These are phyloP conservation scores for Meriones psammophilus DNA, from an alignment of 2,797 vertebrate genomes.

Conservation along the genomic window DNA sequence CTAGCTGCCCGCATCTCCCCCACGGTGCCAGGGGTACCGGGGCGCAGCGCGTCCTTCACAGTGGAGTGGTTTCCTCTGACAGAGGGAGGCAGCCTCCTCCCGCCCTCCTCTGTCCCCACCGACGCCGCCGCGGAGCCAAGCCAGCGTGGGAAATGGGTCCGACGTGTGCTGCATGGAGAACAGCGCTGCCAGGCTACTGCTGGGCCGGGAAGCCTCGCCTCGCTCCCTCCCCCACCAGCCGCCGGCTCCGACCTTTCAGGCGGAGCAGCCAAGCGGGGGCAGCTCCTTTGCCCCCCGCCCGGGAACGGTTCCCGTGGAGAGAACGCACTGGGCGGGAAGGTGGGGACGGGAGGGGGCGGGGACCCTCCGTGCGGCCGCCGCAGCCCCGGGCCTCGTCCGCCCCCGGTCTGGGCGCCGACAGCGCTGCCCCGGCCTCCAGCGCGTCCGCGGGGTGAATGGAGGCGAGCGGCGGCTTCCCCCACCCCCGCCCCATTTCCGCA, in stretches of 20 bases:
- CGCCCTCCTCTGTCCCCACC: conserved; percentile 59
- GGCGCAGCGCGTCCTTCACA: conserved; percentile 88
- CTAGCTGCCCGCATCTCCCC: conserved; percentile 45
- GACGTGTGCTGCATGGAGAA: conserved; percentile 88
- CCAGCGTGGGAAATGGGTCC: conserved; percentile 89
- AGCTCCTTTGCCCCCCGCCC: not conserved
- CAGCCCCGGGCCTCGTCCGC: not conserved
- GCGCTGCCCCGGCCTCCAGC: not conserved
- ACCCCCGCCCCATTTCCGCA: conserved; percentile 82
- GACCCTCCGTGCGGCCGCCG: rapidly evolving
- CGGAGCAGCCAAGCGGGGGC: not conserved
- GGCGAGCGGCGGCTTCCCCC: conserved; percentile 41
- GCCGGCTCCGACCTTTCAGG: conserved; percentile 65
- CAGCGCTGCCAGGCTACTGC: conserved; percentile 49
- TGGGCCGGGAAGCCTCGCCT: not conserved
- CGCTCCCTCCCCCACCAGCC: conserved; percentile 61
- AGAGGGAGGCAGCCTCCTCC: conserved; percentile 83
- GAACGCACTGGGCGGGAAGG: not conserved
- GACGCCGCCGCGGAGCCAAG: conserved; percentile 74
- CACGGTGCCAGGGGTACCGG: conserved; percentile 49
- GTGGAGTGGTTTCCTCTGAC: conserved; percentile 86
- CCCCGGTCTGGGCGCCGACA: not conserved
- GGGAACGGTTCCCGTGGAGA: not conserved
- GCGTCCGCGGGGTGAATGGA: conserved; percentile 55
- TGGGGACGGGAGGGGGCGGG: not conserved